These are phyloP conservation scores for Parotocinclus haroldoi DNA, from an alignment of 2,797 vertebrate species.

Conservation along the genomic window DNA sequence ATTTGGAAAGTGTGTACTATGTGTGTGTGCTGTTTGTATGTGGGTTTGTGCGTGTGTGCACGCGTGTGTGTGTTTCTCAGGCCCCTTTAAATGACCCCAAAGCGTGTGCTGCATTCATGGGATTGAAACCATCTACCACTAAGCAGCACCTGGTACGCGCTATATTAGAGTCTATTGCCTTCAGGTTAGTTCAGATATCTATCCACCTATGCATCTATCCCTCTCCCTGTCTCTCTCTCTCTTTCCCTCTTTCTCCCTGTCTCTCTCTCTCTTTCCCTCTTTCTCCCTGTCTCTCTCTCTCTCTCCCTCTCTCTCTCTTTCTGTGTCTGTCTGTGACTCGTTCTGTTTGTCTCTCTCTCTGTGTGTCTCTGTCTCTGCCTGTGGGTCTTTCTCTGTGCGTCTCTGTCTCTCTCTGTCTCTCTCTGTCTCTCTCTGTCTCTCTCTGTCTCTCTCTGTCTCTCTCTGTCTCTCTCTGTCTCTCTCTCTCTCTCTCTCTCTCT, in stretches of 20 bases:
- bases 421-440: no score
- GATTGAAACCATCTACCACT: slow-evolving; percentile 86
- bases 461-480: neutral
- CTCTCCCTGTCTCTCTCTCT: neutral
- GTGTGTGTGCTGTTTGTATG: slow-evolving; percentile 34
- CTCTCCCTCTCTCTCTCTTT: neutral
- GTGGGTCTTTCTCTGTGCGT: neutral
- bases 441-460: no score
- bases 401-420: no score
- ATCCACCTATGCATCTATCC: neutral
- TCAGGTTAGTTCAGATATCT: slow-evolving; percentile 71
- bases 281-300: neutral
- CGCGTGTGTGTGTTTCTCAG: slow-evolving; percentile 68
- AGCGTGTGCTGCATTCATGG: slow-evolving; percentile 89
- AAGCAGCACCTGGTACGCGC: slow-evolving; percentile 89
- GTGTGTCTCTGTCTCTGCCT: neutral
- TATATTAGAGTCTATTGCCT: slow-evolving; percentile 90
- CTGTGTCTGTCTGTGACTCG: neutral
- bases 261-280: neutral
- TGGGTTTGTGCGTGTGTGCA: slow-evolving; percentile 55
- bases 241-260: no score
- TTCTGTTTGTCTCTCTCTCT: no score
- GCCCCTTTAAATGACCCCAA: slow-evolving; percentile 84
- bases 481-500: neutral
- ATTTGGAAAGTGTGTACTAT: neutral